phyloP scores from a whole-genome alignment of 2,797 vertebrate species.

The Phalanger gymnotis region DNA sequence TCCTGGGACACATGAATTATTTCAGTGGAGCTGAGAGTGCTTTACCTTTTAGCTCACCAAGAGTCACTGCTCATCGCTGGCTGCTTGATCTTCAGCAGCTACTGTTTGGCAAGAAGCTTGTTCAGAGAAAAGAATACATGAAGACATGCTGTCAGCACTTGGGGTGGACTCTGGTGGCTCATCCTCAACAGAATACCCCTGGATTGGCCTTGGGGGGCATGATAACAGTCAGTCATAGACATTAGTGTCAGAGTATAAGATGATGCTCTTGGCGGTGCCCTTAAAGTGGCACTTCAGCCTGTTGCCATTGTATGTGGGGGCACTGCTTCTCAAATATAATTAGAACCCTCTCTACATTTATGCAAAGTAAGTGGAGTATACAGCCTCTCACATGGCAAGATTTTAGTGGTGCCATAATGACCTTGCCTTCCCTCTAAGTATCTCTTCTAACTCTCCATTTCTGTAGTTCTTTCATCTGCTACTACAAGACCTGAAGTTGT shows the following conservation, averaged over 20 bases:
- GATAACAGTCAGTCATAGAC: constrained; percentile 76
- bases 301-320: background rate
- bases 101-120: constrained; percentile 76
- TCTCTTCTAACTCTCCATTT: background rate
- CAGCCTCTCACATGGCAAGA: background rate
- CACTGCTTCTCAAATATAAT: background rate
- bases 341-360: background rate
- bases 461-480: background rate
- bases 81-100: constrained; percentile 77
- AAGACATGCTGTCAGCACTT: constrained; percentile 80
- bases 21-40: constrained; percentile 32
- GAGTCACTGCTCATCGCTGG: constrained; percentile 61
- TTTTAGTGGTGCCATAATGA: background rate
- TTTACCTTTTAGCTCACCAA: constrained; percentile 72
- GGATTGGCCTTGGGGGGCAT: constrained; percentile 68
- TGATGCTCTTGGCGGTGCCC: constrained; percentile 54
- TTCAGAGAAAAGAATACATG: constrained; percentile 75
- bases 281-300: constrained; percentile 42
- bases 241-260: constrained; percentile 69
- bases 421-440: background rate
- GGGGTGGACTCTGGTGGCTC: constrained; percentile 76
- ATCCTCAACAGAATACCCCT: constrained; percentile 75
- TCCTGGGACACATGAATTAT: background rate
- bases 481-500: background rate
- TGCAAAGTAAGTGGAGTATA: background rate